Evolutionary conservation across 1,140 invertebrate genomes (phyloP), one percentile per base, ranked within the genome.

Genomic region (Notospermus geniculatus): DNA sequence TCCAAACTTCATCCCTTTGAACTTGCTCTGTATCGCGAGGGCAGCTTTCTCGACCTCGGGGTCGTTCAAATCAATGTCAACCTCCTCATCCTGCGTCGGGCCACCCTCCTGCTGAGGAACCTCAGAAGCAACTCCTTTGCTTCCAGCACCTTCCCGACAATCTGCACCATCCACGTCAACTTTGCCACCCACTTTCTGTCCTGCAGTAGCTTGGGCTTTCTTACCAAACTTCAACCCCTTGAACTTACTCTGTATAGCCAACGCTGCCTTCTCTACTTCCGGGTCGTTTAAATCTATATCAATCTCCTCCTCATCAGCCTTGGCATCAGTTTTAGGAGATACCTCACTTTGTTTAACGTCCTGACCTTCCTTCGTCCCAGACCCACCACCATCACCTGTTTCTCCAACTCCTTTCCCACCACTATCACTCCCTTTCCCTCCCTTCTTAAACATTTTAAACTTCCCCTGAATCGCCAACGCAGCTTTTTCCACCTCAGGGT

Each of bases 221-320:
- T 71, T 61, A 23, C 69, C 50, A 22, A 62, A 60, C 50, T 66
- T 64, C 53, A 66, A 61, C 29, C 72, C 70, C 46, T 63, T 71
- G 64, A 72, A 74, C 13, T 63, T 64, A 41, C 70, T 64, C 57
- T 75, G 73, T 43, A 75, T 73, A 45, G 66, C 71, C 13, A 65
- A 32, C 17, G 73, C 72, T 13, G 73, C 70, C 11, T 59, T 66
- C 2, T 57, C 57, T n/a, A 74, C 61, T 30, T 72, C 70, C 11
- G 72, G 72, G 52, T 72, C 71, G 63, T 57, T 69, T 7, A 72
- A 65, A 54, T 74, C 69, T 60, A 72, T 68, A 54, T 71, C 70
- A n/a, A 67, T 45, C 54, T 62, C 64, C 25, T 68, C 68, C 36
- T 62, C 22, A 15, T 28, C 55, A 43, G 30, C 52, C 11, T 30